Conservation (phyloP, 2,797 vertebrate genomes). For the Prionace glauca region DNA sequence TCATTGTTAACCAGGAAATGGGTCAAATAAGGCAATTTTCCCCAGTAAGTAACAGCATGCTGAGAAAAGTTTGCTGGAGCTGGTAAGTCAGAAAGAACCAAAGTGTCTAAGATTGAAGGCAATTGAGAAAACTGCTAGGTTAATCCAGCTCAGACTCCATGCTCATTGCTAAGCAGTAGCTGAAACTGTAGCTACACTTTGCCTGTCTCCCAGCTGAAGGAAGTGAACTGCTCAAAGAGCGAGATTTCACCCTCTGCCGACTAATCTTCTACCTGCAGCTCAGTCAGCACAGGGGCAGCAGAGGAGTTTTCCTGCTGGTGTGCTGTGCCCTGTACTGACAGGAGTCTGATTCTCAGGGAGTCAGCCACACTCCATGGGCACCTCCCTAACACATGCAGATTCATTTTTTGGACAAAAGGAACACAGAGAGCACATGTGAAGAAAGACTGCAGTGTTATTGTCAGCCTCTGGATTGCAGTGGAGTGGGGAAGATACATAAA, state of each 20-base stretch:
- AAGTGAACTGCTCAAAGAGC: not conserved
- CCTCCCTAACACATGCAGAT: not conserved
- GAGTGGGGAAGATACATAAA: not conserved
- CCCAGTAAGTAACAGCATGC: not conserved
- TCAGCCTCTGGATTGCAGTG: not conserved
- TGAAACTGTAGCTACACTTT: not conserved
- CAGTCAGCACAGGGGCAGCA: not conserved
- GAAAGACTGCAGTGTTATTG: not conserved
- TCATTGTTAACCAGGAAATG: constrained; percentile 2
- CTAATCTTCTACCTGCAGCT: not conserved
- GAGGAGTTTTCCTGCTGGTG: not conserved
- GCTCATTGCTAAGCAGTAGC: not conserved
- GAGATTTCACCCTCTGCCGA: not conserved
- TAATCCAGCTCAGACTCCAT: not conserved
- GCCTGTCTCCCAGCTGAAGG: not conserved
- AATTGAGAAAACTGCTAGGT: not conserved
- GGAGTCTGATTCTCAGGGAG: not conserved
- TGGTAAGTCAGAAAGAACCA: not conserved
- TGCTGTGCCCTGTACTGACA: not conserved
- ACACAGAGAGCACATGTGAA: not conserved
- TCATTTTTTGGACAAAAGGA: not conserved
- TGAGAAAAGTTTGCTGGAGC: not conserved
- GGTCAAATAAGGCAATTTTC: constrained; percentile 33
- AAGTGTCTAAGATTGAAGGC: not conserved
- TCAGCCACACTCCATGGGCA: not conserved